phyloP scores from a whole-genome alignment of 1,140 invertebrate genomes.

The Idris sp. region DNA sequence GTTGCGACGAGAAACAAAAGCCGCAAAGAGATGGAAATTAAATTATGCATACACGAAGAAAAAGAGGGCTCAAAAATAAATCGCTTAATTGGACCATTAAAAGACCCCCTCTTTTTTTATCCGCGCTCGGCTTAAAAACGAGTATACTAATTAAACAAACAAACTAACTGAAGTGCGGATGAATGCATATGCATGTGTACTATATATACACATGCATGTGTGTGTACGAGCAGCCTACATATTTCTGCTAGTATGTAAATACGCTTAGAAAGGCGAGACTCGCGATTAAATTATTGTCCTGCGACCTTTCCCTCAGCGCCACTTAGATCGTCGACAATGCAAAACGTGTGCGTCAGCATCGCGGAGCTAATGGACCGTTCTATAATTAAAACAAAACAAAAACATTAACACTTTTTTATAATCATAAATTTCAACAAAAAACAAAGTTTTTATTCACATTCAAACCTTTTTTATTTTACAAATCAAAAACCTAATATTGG shows the following conservation, averaged over 20 bases:
- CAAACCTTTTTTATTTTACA: too few relatives aligned
- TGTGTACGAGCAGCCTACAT: slow-evolving; percentile 46
- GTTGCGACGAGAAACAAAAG: not conserved
- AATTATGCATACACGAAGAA: too few relatives aligned
- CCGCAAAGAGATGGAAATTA: not conserved
- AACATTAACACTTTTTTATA: too few relatives aligned
- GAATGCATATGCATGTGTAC: not conserved
- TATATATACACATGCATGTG: slow-evolving; percentile 3
- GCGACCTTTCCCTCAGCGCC: slow-evolving; percentile 50
- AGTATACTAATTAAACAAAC: slow-evolving; percentile 33
- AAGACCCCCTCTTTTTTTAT: too few relatives aligned
- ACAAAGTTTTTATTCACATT: too few relatives aligned
- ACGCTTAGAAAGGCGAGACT: slow-evolving; percentile 58
- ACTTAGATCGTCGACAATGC: slow-evolving; percentile 54
- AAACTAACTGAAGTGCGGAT: slow-evolving; percentile 1
- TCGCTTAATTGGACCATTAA: too few relatives aligned
- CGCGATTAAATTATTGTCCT: slow-evolving; percentile 59
- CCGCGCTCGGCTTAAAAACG: not conserved
- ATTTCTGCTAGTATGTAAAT: slow-evolving; percentile 60
- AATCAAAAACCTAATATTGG: too few relatives aligned
- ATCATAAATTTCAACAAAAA: too few relatives aligned
- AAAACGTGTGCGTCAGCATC: slow-evolving; percentile 48
- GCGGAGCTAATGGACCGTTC: slow-evolving; percentile 47
- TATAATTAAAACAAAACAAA: slow-evolving; percentile 44
- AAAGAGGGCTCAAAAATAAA: too few relatives aligned